Percentiles rank a stretch among this genome's conserved stretches.
These are phyloP conservation scores for Scaptomyza cyrtandrae DNA, from an alignment of 2,888 invertebrate genomes.

Conservation along the genomic window DNA sequence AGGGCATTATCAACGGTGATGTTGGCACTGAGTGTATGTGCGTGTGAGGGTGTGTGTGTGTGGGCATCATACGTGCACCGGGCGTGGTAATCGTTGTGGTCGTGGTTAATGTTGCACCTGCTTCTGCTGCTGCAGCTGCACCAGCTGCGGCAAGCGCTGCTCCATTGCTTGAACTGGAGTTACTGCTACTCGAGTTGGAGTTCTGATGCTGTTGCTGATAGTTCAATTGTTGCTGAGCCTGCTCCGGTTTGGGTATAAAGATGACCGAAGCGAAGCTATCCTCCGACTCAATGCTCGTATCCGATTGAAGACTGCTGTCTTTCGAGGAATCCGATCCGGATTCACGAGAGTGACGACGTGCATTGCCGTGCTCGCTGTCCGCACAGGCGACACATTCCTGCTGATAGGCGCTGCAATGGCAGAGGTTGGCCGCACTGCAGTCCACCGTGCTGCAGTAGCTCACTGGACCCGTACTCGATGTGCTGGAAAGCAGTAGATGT, in stretches of 20 bases:
- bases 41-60: conserved; percentile 30
- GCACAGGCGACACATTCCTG: conserved; percentile 65
- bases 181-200: conserved; percentile 83
- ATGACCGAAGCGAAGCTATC: conserved; percentile 97
- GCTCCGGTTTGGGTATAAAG: conserved; percentile 93
- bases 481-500: conserved; percentile 56
- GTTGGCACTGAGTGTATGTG: conserved; percentile 88
- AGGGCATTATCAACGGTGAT: conserved; percentile 87
- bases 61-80: conserved; percentile 55
- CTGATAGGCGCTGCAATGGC: conserved; percentile 81
- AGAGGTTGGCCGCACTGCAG: conserved; percentile 76
- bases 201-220: conserved; percentile 81
- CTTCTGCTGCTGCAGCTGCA: conserved; percentile 38
- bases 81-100: conserved; percentile 33
- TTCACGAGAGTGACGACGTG: conserved; percentile 92
- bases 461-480: conserved; percentile 67
- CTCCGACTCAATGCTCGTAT: conserved; percentile 96
- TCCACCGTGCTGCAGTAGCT: conserved; percentile 81
- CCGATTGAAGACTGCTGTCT: conserved; percentile 95
- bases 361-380: conserved; percentile 83
- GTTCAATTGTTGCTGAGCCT: conserved; percentile 82
- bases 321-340: conserved; percentile 95
- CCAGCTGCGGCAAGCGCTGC: conserved; percentile 42
- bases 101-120: conserved; percentile 19
- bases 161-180: conserved; percentile 83